Evolutionary conservation across 2,113 vertebrate genomes (phyloP), one percentile per base, ranked within the genome.

Genomic region (Otus sunia): DNA sequence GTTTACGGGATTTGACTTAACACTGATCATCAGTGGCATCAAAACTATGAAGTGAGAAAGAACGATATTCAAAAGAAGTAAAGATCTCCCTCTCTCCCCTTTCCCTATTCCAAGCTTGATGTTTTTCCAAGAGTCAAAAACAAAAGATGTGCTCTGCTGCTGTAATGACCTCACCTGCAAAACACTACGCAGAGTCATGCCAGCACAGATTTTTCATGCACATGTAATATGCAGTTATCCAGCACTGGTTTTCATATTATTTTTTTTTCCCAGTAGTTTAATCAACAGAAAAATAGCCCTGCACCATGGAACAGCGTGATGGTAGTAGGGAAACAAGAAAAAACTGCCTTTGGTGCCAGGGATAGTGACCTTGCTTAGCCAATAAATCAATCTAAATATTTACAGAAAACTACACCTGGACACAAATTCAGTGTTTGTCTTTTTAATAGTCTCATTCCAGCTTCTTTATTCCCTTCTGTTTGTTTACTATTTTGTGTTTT

Each of bases 191-290:
- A 41, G n/a, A 76, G 56, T 27, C 43, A 67, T 30, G 90, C 76
- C 90, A 93, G 90, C 83, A 75, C 47, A 72, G 67, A 93, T 93
- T 90, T 80, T 73, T 95, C 63, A 52, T 86, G 89, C n/a, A 29
- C 43, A 56, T 77, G 71, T 29, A 84, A 55, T 36, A 56, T 9
- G 13, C 43, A 45, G 22, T 88, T 78, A 52, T 72, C 66, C 79
- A 88, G 62, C 32, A 12, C 41, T 73, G 72, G 4, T 59, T 85
- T 81, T 87, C 37, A 4, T 34, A 21, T 23, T 4, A 15, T 32
- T 37, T 30, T 45, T 52, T 6, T 10, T 2, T 2, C 32, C 27
- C 34, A 43, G 6, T 20, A 22, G 29, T 58, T 88, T 56, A 53
- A 75, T 56, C 74, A 63, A 29, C 18, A 15, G 26, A 37, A 56